A percentile compares a stretch with the other conserved stretches of the same genome.
Evolutionary conservation across 2,113 vertebrate species (phyloP).

Genomic region (Recurvirostra avosetta): DNA sequence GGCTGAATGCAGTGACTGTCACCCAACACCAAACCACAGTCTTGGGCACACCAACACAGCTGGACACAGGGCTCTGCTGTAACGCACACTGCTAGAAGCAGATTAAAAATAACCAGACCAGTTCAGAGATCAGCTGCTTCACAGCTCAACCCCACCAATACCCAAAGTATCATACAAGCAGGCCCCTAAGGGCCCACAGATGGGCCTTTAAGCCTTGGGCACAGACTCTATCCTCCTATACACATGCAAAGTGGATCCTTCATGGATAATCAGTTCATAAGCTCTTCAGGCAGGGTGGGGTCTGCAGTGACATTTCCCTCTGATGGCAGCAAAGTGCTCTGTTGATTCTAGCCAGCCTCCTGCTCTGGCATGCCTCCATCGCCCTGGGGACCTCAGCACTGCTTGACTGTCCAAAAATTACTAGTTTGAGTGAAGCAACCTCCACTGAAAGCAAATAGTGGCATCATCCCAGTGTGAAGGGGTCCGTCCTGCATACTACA

Average conservation of each 20-base stretch:
- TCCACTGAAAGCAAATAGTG: background rate
- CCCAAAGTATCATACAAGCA: background rate
- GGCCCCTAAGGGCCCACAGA: background rate
- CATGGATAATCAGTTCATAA: background rate
- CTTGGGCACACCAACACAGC: background rate
- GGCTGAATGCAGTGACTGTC: background rate
- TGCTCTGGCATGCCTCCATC: rapidly evolving
- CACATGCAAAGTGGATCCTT: background rate
- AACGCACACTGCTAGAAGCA: background rate
- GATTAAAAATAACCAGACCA: background rate
- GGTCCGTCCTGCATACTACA: background rate
- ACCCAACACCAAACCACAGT: background rate
- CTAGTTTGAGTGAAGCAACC: background rate
- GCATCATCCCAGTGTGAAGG: rapidly evolving
- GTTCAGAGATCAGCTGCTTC: background rate
- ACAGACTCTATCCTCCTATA: background rate
- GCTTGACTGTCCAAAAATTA: background rate
- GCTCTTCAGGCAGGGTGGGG: background rate
- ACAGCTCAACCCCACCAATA: background rate
- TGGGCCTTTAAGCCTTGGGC: background rate
- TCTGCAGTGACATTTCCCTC: background rate
- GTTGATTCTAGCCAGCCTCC: background rate
- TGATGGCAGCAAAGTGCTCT: background rate
- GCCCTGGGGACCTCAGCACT: background rate
- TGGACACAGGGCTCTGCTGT: background rate